phyloP scores from a whole-genome alignment of 2,797 vertebrate genomes.

The Smutsia temminckii region DNA sequence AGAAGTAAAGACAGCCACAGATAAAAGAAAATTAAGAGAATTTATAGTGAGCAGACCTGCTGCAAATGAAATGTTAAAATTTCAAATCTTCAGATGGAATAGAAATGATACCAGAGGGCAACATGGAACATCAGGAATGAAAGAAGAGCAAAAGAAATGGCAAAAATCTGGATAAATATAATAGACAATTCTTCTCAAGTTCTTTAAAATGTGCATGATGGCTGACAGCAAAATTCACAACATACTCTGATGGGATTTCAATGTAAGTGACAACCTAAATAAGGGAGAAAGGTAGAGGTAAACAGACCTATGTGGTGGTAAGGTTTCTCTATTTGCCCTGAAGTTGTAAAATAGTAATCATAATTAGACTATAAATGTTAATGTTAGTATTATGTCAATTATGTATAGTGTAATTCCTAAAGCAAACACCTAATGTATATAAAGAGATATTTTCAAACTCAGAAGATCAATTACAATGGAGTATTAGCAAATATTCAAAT shows the following conservation, averaged over 20 bases:
- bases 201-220: not conserved
- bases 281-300: not conserved
- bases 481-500: not conserved
- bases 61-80: conserved; percentile 5
- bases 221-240: not conserved
- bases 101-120: not conserved
- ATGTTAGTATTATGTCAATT: not conserved
- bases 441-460: conserved; percentile 1
- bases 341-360: not conserved
- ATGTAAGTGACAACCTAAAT: not conserved
- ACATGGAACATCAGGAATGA: not conserved
- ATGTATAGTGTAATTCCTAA: not conserved
- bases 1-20: not conserved
- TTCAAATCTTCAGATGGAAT: not conserved
- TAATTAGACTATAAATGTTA: not conserved
- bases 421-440: not conserved
- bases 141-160: not conserved
- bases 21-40: not conserved
- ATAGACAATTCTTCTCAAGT: not conserved
- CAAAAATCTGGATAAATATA: conserved; percentile 22
- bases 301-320: not conserved
- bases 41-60: not conserved
- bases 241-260: not conserved
- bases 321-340: not conserved
- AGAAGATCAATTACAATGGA: not conserved